Base-by-base conservation (phyloP, 2,888 invertebrate genomes). In the Meteorus colon region DNA sequence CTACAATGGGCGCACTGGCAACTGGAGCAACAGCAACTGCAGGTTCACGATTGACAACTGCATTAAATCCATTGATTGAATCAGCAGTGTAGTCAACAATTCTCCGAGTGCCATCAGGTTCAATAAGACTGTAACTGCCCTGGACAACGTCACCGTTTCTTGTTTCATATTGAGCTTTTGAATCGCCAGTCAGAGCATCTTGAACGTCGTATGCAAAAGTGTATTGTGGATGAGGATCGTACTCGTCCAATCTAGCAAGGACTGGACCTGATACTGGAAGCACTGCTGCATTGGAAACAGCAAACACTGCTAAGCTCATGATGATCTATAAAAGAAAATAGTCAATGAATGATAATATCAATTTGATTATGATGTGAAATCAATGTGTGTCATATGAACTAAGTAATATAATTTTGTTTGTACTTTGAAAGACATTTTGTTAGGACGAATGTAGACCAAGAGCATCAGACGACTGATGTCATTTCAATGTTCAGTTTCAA, bases 31-130 rank as follows among this genome's bases (percentile, higher is more conserved):
- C 55, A 0, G 82, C 81, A 4, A 82, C 51, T 29, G 78, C 79
- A 6, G 86, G 85, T 74, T 88, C 86, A 0, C 84, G 84, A 88
- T 86, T 89, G 79, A 92, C 87, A 10, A 87, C 83, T 10, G 88
- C 88, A 77, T 88, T 87, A 77, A 88, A 88, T 19, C 88, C 88
- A 74, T 86, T 88, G 59, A 86, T 77, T 6, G 85, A 82, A 73
- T 88, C 87, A 1, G 87, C 85, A 0, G 86, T 85, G 80, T 88
- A 88, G 55, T 88, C 84, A 31, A 88, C 89, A 65, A 86, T 87
- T 27, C 88, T 81, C 10, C 87, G 82, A 10, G 84, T 85, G 4
- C 88, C 88, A 73, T 88, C 88, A 1, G 88, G 85, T 62, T 88
- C 88, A 74, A 88, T 85, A 24, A 88, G 77, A 4, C 85, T 85